Percentiles rank a stretch among this genome's conserved stretches.
phyloP scores from a whole-genome alignment of 1,140 invertebrate species.

The Apocrypta bakeri region DNA sequence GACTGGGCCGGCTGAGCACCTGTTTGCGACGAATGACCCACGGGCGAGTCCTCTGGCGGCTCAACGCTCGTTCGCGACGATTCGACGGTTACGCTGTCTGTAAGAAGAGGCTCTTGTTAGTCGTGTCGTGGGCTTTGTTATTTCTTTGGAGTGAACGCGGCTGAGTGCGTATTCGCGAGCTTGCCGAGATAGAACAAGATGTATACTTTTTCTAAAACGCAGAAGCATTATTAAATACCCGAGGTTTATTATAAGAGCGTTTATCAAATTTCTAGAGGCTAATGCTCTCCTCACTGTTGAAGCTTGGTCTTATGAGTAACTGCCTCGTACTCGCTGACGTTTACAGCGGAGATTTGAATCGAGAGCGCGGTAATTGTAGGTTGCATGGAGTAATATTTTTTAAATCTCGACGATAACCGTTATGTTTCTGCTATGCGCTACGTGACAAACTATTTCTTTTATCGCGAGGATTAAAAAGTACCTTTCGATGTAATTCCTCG shows the following conservation, averaged over 20 bases:
- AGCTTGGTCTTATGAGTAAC: conserved; percentile 26
- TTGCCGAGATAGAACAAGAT: neutral
- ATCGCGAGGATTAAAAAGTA: conserved; percentile 28
- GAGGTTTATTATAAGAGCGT: conserved; percentile 24
- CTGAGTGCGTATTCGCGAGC: no score
- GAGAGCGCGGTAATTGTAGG: conserved; percentile 41
- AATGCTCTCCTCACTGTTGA: conserved; percentile 28
- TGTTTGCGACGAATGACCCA: conserved; percentile 70
- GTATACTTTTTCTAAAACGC: neutral
- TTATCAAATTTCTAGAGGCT: conserved; percentile 22
- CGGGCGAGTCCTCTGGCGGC: conserved; percentile 72
- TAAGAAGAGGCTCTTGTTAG: neutral
- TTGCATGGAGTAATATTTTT: conserved; percentile 45
- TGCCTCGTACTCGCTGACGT: conserved; percentile 36
- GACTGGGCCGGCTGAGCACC: conserved; percentile 57
- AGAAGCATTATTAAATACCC: conserved; percentile 3
- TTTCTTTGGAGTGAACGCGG: no score
- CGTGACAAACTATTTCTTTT: conserved; percentile 47
- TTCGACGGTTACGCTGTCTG: conserved; percentile 69
- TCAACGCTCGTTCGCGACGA: conserved; percentile 69
- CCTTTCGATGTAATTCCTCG: neutral
- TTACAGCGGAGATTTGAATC: conserved; percentile 49
- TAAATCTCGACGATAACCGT: conserved; percentile 45
- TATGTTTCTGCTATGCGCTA: conserved; percentile 37
- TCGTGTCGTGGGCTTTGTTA: neutral